Evolutionary conservation across 2,888 invertebrate species (phyloP), one percentile per base, ranked within the genome.

Genomic region (Chromoteleia sp.): DNA sequence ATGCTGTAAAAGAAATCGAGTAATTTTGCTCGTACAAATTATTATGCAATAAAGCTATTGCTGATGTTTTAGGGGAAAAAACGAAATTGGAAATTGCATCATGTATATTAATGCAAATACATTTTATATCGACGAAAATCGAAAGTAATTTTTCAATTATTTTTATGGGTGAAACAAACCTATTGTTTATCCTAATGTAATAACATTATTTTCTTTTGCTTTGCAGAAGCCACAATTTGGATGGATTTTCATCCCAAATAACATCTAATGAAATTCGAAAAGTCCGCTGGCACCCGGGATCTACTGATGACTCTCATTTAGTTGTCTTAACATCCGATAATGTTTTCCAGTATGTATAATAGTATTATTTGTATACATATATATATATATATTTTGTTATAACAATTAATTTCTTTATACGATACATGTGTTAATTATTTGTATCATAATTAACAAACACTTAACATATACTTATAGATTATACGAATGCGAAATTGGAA

Each of bases 261-360:
- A 92, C 93, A n/a, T 94, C 94, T 39, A 92, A 95, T n/a, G 95
- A 95, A 88, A 94, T 97, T 14, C 93, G 95, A 12, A 95, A 96
- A 86, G 94, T 95, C 4, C 94, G 94, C 83, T 98, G 98, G 96
- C 98, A 98, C 92, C 98, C 98, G 0, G 96, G 95, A 43, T 97
- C 97, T 30, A 92, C 93, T 8, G 93, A 94, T 0, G 95, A 96
- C 85, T 95, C 95, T 0, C 97, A 97, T 91, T 91, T 98, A 0
- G 92, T 97, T 12, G 94, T 97, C 0, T 93, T 98, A 19, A 95
- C 97, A 1, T 97, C 97, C 0, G 97, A 98, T 89, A 98, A 98
- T 89, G 94, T 95, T 30, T 94, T 98, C 88, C 95, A 97, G 96
- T 96, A 92, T 92, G 89, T 83, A 14, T n/a, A n/a, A n/a, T n/a